Evolutionary conservation across 2,113 vertebrate genomes (phyloP), one percentile per base, ranked within the genome.

Genomic region (Tonatia bakeri): DNA sequence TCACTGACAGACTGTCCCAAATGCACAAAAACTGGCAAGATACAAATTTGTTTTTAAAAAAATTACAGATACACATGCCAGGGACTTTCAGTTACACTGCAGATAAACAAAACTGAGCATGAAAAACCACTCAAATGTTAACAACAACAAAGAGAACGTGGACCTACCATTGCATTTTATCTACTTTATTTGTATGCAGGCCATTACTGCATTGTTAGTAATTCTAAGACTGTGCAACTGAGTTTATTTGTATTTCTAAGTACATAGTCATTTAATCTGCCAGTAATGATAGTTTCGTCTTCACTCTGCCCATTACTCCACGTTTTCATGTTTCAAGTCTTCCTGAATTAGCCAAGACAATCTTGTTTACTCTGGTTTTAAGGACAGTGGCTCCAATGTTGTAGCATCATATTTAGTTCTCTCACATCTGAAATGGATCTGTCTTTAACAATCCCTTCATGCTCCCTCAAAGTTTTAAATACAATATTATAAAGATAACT

Each of bases 311-410:
- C 65, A 61, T 94, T 91, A 92, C 80, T 11, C 33, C 45, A 69
- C 52, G 19, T 87, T 94, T 94, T 87, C 70, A 56, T 93, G 28
- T 93, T 97, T 97, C 28, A 95, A 92, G 69, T 38, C 28, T 86
- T 93, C 89, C 79, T 90, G 90, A 93, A 89, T 95, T 75, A 93
- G 28, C 84, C 64, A 88, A 79, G 89, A 80, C 47, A 52, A 70
- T 80, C 33, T 80, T 89, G 61, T 91, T 94, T 54, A 24, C 61
- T 94, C 61, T 69, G 33, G 20, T 85, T 97, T 92, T 89, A 91
- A 94, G 73, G 72, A 88, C 76, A 89, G 0, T 85, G 65, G 40
- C 33, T 85, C 89, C 26, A 86, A 1, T 79, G 47, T 59, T 77
- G 9, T 15, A 43, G 38, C 36, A 84, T 47, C 95, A 50, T 45